These are phyloP conservation scores for Hecatera dysodea DNA, from an alignment of 2,888 invertebrate species.

Conservation along the genomic window DNA sequence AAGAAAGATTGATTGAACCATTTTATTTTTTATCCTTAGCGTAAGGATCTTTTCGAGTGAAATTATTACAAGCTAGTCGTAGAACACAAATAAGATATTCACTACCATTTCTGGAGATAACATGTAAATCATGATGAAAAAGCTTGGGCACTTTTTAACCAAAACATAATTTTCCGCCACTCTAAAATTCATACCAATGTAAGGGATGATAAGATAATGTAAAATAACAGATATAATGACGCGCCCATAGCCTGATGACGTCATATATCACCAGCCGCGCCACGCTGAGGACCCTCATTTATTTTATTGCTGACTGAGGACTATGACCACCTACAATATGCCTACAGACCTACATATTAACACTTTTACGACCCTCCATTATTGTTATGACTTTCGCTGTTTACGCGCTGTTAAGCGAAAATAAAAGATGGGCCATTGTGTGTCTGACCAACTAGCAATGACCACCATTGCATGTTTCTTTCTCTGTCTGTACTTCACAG, in stretches of 20 bases:
- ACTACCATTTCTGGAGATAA: not conserved
- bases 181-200: slow-evolving; percentile 21
- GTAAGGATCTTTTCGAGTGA: not conserved
- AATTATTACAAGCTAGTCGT: not conserved
- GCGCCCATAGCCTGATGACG: slow-evolving; percentile 71
- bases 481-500: slow-evolving; percentile 1
- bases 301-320: slow-evolving; percentile 76
- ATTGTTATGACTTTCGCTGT: slow-evolving; percentile 65
- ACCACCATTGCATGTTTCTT: not conserved
- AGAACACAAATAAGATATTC: not conserved
- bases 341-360: slow-evolving; percentile 59
- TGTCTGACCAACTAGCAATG: slow-evolving; percentile 2
- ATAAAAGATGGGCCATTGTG: slow-evolving; percentile 28
- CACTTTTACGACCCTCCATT: slow-evolving; percentile 61
- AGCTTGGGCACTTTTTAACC: not conserved
- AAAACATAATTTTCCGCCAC: not conserved
- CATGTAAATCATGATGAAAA: not conserved
- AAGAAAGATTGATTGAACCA: not conserved
- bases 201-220: slow-evolving; percentile 44
- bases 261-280: slow-evolving; percentile 70
- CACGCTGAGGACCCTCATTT: slow-evolving; percentile 72
- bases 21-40: too few species aligned
- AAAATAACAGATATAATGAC: slow-evolving; percentile 67
- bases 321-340: slow-evolving; percentile 54
- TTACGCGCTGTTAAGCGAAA: slow-evolving; percentile 55